Evolutionary conservation across 2,888 invertebrate species (phyloP).

Genomic region (Erebia epiphron): DNA sequence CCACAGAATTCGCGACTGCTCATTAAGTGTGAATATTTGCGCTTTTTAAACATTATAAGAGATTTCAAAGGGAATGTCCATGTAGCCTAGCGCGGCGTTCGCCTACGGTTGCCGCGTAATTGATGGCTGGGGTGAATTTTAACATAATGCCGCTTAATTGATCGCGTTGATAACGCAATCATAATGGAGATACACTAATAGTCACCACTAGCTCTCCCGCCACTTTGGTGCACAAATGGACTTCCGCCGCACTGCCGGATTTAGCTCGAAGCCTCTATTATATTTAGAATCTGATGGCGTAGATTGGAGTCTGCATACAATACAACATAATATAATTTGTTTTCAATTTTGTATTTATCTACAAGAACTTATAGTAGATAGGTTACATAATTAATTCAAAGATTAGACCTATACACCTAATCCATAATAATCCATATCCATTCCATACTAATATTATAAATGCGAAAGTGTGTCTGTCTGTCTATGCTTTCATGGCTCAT

Average conservation of each 20-base stretch:
- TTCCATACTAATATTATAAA: not conserved
- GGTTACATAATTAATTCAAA: not conserved
- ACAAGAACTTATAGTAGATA: not conserved
- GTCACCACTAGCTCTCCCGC: constrained; percentile 45
- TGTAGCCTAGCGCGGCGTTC: constrained; percentile 47
- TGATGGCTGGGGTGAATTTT: constrained; percentile 73
- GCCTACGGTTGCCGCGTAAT: constrained; percentile 58
- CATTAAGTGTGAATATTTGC: not conserved
- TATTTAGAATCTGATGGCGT: constrained; percentile 9
- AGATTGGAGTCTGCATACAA: not conserved
- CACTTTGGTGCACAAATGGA: constrained; percentile 58
- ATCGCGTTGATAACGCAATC: constrained; percentile 69
- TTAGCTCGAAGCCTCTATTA: constrained; percentile 39
- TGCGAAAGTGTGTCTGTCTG: not conserved
- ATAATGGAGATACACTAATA: constrained; percentile 61
- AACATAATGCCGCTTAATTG: constrained; percentile 76
- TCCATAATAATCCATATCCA: not conserved
- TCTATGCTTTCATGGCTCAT: too few relatives aligned
- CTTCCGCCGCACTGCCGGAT: constrained; percentile 56
- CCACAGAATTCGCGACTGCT: too few relatives aligned
- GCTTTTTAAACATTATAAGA: not conserved
- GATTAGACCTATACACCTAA: too few relatives aligned
- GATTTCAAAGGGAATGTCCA: constrained; percentile 38
- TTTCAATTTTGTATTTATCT: not conserved
- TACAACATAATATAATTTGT: not conserved